Percentiles rank a stretch among this genome's conserved stretches.
These are phyloP conservation scores for Sebastes minor DNA, from an alignment of 2,797 vertebrate genomes.

Conservation along the genomic window DNA sequence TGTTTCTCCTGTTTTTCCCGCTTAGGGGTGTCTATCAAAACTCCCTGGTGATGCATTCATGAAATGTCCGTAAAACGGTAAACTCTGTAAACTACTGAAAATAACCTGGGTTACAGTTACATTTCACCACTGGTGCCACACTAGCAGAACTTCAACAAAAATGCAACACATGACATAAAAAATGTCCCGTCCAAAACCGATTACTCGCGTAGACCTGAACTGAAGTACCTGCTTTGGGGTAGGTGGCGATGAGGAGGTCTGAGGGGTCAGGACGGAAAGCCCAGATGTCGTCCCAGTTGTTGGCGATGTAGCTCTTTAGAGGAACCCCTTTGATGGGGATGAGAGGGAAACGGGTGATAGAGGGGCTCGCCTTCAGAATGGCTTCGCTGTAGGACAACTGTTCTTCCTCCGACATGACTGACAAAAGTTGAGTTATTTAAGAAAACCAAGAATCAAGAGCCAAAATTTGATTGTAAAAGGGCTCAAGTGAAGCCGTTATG, in stretches of 20 bases:
- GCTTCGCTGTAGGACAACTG: constrained; percentile 51
- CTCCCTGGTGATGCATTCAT: too few relatives aligned
- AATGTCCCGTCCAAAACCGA: too few relatives aligned
- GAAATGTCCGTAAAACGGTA: too few relatives aligned
- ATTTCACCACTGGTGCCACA: too few relatives aligned
- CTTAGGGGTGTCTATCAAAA: too few relatives aligned
- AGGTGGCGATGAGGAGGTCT: constrained; percentile 87
- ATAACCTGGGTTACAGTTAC: too few relatives aligned
- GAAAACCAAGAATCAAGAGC: not conserved
- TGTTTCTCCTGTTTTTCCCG: too few relatives aligned
- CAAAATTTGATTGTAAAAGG: not conserved
- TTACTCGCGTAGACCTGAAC: too few relatives aligned
- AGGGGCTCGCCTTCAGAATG: constrained; percentile 50
- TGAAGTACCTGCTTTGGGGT: constrained; percentile 88
- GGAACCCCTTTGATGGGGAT: constrained; percentile 75
- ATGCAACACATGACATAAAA: too few relatives aligned
- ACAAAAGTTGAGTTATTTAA: not conserved
- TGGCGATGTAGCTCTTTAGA: constrained; percentile 80
- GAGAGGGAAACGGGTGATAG: constrained; percentile 78
- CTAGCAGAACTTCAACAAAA: too few relatives aligned
- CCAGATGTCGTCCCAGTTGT: constrained; percentile 78
- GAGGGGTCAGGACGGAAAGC: constrained; percentile 82
- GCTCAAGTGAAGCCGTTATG: not conserved
- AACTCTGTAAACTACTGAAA: too few relatives aligned
- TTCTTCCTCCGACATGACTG: constrained; percentile 52